Conservation (phyloP, 2,113 vertebrate species). For the Prietella phreatophila region DNA sequence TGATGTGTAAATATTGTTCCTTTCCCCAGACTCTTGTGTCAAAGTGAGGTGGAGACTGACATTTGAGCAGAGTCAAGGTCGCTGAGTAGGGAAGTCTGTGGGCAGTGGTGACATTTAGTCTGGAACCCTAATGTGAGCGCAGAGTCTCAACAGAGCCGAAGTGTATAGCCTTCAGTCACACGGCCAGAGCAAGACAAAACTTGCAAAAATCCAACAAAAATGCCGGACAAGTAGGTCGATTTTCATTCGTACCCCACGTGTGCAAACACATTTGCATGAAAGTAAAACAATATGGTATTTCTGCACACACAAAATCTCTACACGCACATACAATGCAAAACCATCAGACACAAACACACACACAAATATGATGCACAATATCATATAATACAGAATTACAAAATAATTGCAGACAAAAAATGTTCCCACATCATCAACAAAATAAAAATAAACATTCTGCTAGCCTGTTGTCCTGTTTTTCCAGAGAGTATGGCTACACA, state of each 20-base stretch:
- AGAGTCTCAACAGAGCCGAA: slow-evolving; percentile 9
- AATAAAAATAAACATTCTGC: background rate
- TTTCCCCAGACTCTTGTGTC: slow-evolving; percentile 22
- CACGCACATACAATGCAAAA: background rate
- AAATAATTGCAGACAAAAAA: background rate
- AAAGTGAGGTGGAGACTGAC: slow-evolving; percentile 43
- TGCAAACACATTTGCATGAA: slow-evolving; percentile 14
- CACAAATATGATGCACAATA: background rate
- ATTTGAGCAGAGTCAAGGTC: slow-evolving; percentile 51
- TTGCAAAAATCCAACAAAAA: slow-evolving; percentile 9
- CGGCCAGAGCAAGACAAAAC: background rate
- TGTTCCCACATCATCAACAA: background rate
- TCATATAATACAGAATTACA: background rate
- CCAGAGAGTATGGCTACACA: background rate
- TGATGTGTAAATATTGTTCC: slow-evolving; percentile 48
- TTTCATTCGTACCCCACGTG: background rate
- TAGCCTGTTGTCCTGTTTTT: background rate
- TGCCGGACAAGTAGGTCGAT: background rate
- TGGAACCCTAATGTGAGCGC: slow-evolving; percentile 28
- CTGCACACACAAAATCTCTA: slow-evolving; percentile 9
- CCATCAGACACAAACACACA: background rate
- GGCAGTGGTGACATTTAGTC: slow-evolving; percentile 54
- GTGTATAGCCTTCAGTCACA: background rate
- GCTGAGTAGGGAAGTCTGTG: slow-evolving; percentile 37
- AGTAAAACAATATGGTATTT: slow-evolving; percentile 3